phyloP scores from a whole-genome alignment of 2,888 invertebrate genomes.

The Parnassius mnemosyne region DNA sequence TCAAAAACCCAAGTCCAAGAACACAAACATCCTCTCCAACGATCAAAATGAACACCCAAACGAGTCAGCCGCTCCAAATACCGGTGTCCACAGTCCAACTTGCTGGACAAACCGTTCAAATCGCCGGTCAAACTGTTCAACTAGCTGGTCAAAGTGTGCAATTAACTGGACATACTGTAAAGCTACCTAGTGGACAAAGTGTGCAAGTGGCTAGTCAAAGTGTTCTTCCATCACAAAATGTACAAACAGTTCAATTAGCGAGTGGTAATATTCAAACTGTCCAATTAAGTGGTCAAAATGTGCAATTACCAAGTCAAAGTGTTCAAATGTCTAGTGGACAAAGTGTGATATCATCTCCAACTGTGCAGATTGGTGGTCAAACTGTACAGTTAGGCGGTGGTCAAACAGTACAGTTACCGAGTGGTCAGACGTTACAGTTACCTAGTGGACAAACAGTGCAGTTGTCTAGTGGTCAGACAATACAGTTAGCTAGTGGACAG shows the following conservation, averaged over 20 bases:
- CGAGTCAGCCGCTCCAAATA: conserved; percentile 46
- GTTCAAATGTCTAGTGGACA: conserved; percentile 32
- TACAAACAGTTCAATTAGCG: conserved; percentile 62
- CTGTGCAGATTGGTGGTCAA: conserved; percentile 47
- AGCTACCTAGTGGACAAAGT: conserved; percentile 66
- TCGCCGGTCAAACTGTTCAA: conserved; percentile 64
- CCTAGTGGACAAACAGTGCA: conserved; percentile 62
- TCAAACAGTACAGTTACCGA: conserved; percentile 70
- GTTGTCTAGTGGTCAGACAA: conserved; percentile 59
- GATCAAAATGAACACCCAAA: conserved; percentile 46
- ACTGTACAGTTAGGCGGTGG: conserved; percentile 51
- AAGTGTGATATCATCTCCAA: conserved; percentile 33
- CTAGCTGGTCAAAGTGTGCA: conserved; percentile 66
- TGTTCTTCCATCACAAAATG: conserved; percentile 56
- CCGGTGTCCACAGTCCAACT: conserved; percentile 63
- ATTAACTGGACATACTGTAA: conserved; percentile 71
- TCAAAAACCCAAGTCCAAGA: conserved; percentile 47
- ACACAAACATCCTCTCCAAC: conserved; percentile 42
- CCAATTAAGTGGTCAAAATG: conserved; percentile 44
- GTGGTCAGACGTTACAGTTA: conserved; percentile 71
- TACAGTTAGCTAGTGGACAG: conserved; percentile 61
- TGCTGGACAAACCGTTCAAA: conserved; percentile 62
- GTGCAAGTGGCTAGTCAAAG: conserved; percentile 53
- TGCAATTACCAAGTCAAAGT: conserved; percentile 54
- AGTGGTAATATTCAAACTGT: conserved; percentile 52